Percentiles rank a stretch among this genome's conserved stretches.
phyloP scores from a whole-genome alignment of 2,113 vertebrate species.

The Falco punctatus region DNA sequence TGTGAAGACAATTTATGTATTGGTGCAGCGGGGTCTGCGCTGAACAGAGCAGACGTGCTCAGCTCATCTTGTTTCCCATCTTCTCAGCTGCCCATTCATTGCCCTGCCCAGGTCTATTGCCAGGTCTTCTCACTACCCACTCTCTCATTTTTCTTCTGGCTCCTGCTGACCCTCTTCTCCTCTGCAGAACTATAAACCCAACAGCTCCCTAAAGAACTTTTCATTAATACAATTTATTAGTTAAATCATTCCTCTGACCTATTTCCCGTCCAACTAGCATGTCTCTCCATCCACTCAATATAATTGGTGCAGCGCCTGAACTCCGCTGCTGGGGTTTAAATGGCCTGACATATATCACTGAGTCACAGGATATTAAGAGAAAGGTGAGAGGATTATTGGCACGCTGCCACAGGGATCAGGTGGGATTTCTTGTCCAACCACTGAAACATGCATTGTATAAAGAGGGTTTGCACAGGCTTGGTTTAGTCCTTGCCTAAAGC shows the following conservation, averaged over 20 bases:
- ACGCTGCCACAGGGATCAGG: neutral
- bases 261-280: constrained; percentile 21
- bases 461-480: neutral
- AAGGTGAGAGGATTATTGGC: constrained; percentile 60
- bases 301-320: constrained; percentile 57
- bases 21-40: neutral
- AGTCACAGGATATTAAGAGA: constrained; percentile 66
- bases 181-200: neutral
- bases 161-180: constrained; percentile 19
- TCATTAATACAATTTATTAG: constrained; percentile 65
- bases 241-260: constrained; percentile 32
- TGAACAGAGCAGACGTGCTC: accelerated
- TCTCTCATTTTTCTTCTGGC: neutral
- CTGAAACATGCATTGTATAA: neutral
- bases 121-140: neutral
- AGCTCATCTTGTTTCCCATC: neutral
- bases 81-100: accelerated
- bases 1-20: neutral
- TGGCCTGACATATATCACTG: constrained; percentile 58
- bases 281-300: constrained; percentile 11
- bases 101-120: neutral
- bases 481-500: neutral
- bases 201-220: constrained; percentile 28
- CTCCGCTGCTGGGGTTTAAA: constrained; percentile 17
- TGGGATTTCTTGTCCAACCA: constrained; percentile 36